A percentile compares a stretch with the other conserved stretches of the same genome.
Evolutionary conservation across 2,888 invertebrate species (phyloP).

Genomic region (Melitaea athalia): DNA sequence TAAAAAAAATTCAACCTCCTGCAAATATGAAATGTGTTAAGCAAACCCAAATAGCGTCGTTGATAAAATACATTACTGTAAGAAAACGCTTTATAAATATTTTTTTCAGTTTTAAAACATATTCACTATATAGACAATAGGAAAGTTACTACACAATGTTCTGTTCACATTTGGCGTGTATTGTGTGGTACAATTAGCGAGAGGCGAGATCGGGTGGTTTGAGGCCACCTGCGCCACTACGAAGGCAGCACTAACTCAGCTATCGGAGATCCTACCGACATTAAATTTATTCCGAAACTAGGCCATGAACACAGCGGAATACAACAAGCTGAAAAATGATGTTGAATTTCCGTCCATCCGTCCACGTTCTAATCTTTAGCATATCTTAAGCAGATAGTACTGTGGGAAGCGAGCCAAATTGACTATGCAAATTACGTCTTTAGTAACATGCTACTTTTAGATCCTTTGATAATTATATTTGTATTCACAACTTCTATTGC

Average conservation of each 20-base stretch:
- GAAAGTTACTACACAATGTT: conserved; percentile 4
- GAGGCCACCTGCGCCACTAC: conserved; percentile 38
- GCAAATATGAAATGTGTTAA: no score
- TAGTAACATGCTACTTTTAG: conserved; percentile 15
- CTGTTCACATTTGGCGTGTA: conserved; percentile 11
- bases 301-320: conserved; percentile 36
- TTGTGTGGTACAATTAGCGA: conserved; percentile 38
- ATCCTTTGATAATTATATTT: conserved; percentile 14
- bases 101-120: background rate
- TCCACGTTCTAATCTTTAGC: conserved; percentile 36
- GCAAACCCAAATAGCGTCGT: no score
- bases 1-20: background rate
- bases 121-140: background rate
- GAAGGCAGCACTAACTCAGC: conserved; percentile 41
- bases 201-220: conserved; percentile 34
- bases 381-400: conserved; percentile 36
- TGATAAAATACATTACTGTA: no score
- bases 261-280: conserved; percentile 39
- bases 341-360: conserved; percentile 12
- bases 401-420: conserved; percentile 39
- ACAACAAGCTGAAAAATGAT: conserved; percentile 16
- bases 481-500: conserved; percentile 3
- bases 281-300: conserved; percentile 39
- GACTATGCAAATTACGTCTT: conserved; percentile 39
- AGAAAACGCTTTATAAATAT: no score